Evolutionary conservation across 2,888 invertebrate species (phyloP), one percentile per base, ranked within the genome.

Genomic region (Rambutsinella grinnellia): DNA sequence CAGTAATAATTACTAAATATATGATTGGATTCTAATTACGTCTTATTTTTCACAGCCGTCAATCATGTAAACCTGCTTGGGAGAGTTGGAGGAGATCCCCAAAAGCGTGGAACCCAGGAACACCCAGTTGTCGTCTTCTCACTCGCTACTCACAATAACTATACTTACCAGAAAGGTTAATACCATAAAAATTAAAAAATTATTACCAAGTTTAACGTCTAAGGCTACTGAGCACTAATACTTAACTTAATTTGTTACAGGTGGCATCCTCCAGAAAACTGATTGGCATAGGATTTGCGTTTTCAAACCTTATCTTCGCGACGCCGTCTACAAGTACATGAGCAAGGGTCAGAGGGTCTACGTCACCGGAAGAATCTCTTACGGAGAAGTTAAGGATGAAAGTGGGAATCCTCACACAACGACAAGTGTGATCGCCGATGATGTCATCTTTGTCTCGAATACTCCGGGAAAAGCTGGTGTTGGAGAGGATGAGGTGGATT

Each of bases 211-310:
- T n/a, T n/a, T n/a, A n/a, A n/a, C n/a, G n/a, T n/a, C n/a, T n/a
- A n/a, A n/a, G n/a, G n/a, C n/a, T n/a, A n/a, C n/a, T n/a, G n/a
- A n/a, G n/a, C n/a, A n/a, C n/a, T n/a, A n/a, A n/a, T n/a, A n/a
- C n/a, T n/a, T 61, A 26, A 61, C 21, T 5, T 61, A 61, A 46
- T 46, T 15, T 17, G 76, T 76, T 79, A 88, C 90, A 85, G 95
- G 94, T 3, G 94, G 95, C 83, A 89, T 92, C 85, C 87, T 93
- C 63, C 95, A 96, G 85, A 91, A 93, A 84, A 95, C 96, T 8
- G 96, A 96, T 83, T 97, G 97, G 97, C 97, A 97, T 87, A 89
- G 94, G 84, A 87, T 97, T 60, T 92, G 93, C 84, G 92, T 96
- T 6, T 97, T 97, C 86, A 94, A 92, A 85, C 95, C 95, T 2